These are phyloP conservation scores for Leptarthrus brevirostris DNA, from an alignment of 2,888 invertebrate species.

Conservation along the genomic window DNA sequence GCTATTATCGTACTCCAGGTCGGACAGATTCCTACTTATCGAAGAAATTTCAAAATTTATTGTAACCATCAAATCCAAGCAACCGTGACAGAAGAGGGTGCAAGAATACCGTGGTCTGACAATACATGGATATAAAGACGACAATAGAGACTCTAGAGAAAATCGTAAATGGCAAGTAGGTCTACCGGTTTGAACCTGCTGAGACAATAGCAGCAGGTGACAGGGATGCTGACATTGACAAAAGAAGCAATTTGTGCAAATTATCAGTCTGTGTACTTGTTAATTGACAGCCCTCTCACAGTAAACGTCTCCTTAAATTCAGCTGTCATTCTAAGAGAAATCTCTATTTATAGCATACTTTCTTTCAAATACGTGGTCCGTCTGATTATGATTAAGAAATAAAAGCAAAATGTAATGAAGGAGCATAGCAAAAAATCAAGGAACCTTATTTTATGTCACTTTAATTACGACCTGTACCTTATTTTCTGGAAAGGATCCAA, in stretches of 20 bases:
- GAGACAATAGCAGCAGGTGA: conserved; percentile 49
- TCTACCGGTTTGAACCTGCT: conserved; percentile 15
- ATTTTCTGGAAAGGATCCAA: conserved; percentile 19
- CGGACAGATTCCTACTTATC: conserved; percentile 22
- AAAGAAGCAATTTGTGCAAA: conserved; percentile 52
- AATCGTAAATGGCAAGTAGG: conserved; percentile 25
- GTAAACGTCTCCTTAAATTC: conserved; percentile 21
- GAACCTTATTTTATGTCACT: conserved; percentile 24
- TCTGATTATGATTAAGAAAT: conserved; percentile 28
- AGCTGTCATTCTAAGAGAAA: not conserved
- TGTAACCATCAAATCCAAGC: conserved; percentile 38
- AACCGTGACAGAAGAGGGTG: conserved; percentile 40
- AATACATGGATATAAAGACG: conserved; percentile 22
- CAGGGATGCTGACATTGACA: conserved; percentile 50
- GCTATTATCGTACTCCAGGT: conserved; percentile 21
- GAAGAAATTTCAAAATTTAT: conserved; percentile 40
- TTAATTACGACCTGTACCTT: conserved; percentile 19
- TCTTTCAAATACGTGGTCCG: conserved; percentile 17
- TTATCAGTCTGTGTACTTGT: conserved; percentile 47
- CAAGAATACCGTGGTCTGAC: not conserved
- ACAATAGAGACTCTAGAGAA: conserved; percentile 24
- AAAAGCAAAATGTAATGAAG: conserved; percentile 17
- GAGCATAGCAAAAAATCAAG: not conserved
- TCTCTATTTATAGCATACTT: conserved; percentile 16
- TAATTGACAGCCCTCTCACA: conserved; percentile 49